phyloP scores from a whole-genome alignment of 2,888 invertebrate genomes.

The Meteorus colon region DNA sequence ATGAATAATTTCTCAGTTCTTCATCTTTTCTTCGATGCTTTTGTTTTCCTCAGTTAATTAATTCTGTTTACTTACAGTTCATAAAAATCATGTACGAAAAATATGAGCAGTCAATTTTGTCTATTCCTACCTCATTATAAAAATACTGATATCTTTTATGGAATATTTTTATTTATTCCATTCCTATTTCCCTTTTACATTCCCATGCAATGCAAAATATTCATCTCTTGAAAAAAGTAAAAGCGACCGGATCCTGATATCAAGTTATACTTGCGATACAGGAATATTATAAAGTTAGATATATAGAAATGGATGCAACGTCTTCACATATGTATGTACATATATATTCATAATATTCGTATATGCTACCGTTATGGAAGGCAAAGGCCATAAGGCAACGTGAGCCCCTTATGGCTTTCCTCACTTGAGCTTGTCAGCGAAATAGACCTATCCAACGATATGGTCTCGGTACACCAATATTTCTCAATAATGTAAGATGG shows the following conservation, averaged over 20 bases:
- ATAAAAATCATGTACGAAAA: too few relatives aligned
- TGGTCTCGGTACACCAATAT: slow-evolving; percentile 48
- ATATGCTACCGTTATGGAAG: slow-evolving; percentile 34
- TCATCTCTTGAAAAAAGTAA: too few relatives aligned
- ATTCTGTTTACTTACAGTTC: too few relatives aligned
- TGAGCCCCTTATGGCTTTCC: slow-evolving; percentile 44
- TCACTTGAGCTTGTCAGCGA: slow-evolving; percentile 49
- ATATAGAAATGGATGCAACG: neutral
- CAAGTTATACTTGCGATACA: slow-evolving; percentile 9
- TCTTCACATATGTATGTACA: neutral
- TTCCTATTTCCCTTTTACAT: too few relatives aligned
- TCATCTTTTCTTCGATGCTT: too few relatives aligned
- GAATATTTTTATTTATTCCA: too few relatives aligned
- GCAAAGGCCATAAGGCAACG: slow-evolving; percentile 44
- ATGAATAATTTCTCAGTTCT: too few relatives aligned
- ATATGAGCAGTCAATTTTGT: too few relatives aligned
- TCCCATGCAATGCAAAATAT: too few relatives aligned
- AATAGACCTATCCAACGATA: slow-evolving; percentile 45
- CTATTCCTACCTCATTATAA: too few relatives aligned
- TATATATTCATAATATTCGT: slow-evolving; percentile 6
- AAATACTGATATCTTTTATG: too few relatives aligned
- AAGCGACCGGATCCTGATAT: neutral
- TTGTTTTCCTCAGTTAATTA: too few relatives aligned
- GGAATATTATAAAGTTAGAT: neutral
- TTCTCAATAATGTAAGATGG: slow-evolving; percentile 49